A percentile compares a stretch with the other conserved stretches of the same genome.
These are phyloP conservation scores for Melanostoma mellinum DNA, from an alignment of 2,888 invertebrate species.

Conservation along the genomic window DNA sequence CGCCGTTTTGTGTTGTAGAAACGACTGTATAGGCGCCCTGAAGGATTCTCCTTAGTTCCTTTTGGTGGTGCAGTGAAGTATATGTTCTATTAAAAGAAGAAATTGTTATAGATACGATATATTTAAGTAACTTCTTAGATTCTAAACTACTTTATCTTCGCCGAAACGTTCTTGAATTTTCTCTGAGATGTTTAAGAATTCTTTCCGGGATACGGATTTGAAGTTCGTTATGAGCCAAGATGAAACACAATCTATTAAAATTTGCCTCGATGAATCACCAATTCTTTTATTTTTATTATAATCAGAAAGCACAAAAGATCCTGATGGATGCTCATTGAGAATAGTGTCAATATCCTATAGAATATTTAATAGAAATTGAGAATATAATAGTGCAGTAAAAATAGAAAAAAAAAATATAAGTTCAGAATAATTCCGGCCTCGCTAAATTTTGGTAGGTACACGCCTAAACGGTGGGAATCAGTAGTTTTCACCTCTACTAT, in stretches of 20 bases:
- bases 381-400: too few species aligned
- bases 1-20: background rate
- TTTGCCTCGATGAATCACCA: background rate
- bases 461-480: too few species aligned
- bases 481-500: too few species aligned
- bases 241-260: conserved; percentile 3
- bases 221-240: background rate
- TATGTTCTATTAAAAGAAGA: background rate
- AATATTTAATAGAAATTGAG: too few species aligned
- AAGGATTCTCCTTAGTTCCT: conserved; percentile 2
- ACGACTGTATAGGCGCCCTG: conserved; percentile 17
- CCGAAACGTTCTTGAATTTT: conserved; percentile 11
- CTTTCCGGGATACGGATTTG: background rate
- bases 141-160: background rate
- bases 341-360: too few species aligned
- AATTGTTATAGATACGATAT: too few species aligned
- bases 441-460: too few species aligned
- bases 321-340: too few species aligned
- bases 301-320: background rate
- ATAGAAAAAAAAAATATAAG: too few species aligned
- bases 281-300: conserved; percentile 2
- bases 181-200: background rate
- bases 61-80: conserved; percentile 11
- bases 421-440: too few species aligned
- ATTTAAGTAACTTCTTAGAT: too few species aligned